phyloP scores from a whole-genome alignment of 2,888 invertebrate genomes.

The Heliothis peltigera region DNA sequence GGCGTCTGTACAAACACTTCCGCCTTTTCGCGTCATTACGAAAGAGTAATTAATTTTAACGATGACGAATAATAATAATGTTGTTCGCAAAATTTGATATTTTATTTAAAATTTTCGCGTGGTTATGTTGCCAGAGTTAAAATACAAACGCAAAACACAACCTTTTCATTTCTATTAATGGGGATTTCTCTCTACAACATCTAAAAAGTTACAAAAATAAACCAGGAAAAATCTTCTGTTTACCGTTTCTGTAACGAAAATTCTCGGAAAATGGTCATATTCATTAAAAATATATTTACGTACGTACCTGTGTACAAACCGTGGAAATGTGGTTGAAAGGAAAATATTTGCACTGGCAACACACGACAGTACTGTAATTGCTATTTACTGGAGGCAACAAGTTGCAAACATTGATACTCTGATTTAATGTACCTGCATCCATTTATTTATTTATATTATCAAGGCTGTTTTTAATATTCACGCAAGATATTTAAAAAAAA shows the following conservation, averaged over 20 bases:
- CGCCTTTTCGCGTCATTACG: constrained; percentile 11
- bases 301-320: neutral
- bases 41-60: constrained; percentile 21
- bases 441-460: too few relatives aligned
- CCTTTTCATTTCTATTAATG: too few relatives aligned
- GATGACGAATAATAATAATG: constrained; percentile 16
- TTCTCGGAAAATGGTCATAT: neutral
- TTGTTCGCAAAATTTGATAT: constrained; percentile 1
- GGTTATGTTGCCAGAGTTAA: neutral
- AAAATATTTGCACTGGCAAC: neutral
- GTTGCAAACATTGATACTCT: neutral
- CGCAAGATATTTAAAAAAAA: too few relatives aligned
- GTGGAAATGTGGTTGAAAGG: neutral
- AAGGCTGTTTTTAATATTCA: too few relatives aligned
- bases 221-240: neutral
- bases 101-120: neutral
- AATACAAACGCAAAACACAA: neutral
- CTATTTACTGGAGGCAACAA: neutral
- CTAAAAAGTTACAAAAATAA: neutral
- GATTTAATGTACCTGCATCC: too few relatives aligned
- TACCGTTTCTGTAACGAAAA: neutral
- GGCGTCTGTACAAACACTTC: constrained; percentile 9
- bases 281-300: neutral
- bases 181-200: too few relatives aligned
- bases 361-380: neutral